These are phyloP conservation scores for Peromyscus attwateri DNA, from an alignment of 2,797 vertebrate genomes.

Conservation along the genomic window DNA sequence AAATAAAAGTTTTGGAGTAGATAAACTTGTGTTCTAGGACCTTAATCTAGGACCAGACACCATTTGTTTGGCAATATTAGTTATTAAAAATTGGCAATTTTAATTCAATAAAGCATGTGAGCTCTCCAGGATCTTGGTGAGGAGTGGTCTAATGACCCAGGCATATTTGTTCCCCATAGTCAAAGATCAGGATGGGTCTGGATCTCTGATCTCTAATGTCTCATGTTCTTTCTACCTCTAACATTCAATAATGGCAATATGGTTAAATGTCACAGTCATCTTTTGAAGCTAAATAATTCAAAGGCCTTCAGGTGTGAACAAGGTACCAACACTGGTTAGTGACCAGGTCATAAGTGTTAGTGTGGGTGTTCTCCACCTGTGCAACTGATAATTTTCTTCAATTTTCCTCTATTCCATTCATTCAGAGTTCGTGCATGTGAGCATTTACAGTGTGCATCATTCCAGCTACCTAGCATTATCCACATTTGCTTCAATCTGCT, in stretches of 20 bases:
- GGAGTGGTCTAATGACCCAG: background rate
- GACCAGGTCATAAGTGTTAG: conserved; percentile 31
- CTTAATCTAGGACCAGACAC: background rate
- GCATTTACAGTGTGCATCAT: background rate
- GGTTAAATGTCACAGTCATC: background rate
- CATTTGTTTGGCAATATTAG: background rate
- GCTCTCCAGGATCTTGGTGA: background rate
- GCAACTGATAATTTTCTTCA: background rate
- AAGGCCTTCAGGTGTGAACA: background rate
- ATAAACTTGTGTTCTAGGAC: background rate
- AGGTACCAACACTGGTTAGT: background rate
- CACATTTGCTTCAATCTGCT: conserved; percentile 27
- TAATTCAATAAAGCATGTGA: background rate
- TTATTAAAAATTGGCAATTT: no score
- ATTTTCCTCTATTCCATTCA: background rate
- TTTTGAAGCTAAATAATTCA: conserved; percentile 13
- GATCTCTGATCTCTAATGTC: background rate
- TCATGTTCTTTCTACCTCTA: background rate
- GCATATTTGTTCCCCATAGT: background rate
- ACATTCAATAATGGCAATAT: background rate
- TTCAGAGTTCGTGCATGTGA: background rate
- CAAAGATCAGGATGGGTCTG: background rate
- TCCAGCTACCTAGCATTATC: background rate
- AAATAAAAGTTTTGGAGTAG: background rate
- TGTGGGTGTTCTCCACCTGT: background rate